Percentiles rank a stretch among this genome's conserved stretches.
Evolutionary conservation across 30 jellyfish, hydroid and myxozoan genomes (phyloP).

Genomic region (Hydractinia symbiolongicarpus): DNA sequence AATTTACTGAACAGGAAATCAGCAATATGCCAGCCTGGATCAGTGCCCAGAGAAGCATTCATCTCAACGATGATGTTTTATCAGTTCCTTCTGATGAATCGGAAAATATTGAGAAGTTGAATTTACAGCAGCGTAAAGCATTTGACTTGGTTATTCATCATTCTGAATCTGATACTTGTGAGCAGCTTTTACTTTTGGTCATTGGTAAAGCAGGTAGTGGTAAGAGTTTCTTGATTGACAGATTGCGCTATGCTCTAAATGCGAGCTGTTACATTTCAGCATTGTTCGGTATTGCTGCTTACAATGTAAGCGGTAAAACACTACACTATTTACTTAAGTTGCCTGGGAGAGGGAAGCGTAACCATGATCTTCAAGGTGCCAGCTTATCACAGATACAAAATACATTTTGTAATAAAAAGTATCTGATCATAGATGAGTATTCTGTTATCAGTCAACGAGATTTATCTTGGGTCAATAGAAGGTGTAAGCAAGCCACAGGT

Average conservation of each 20-base stretch:
- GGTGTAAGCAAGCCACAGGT: constrained; percentile 36
- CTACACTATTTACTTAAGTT: constrained; percentile 17
- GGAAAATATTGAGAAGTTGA: neutral
- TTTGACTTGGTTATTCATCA: constrained; percentile 10
- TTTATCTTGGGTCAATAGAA: constrained; percentile 28
- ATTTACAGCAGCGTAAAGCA: constrained; percentile 23
- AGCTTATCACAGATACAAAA: constrained; percentile 10
- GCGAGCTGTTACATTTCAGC: constrained; percentile 5
- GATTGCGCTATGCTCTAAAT: constrained; percentile 14
- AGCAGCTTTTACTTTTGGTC: constrained; percentile 15
- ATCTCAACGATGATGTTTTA: neutral
- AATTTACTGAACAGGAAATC: constrained; percentile 3
- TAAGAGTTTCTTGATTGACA: constrained; percentile 19
- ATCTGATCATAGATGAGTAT: constrained; percentile 26
- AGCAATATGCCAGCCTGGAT: constrained; percentile 30
- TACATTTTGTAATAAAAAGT: neutral
- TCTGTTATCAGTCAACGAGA: constrained; percentile 29
- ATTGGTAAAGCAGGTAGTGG: constrained; percentile 37
- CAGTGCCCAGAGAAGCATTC: constrained; percentile 8
- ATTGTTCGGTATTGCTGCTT: constrained; percentile 27
- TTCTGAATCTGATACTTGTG: neutral
- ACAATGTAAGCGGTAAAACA: constrained; percentile 27
- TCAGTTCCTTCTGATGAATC: neutral
- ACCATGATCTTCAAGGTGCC: neutral
- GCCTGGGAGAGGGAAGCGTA: constrained; percentile 22